Conservation (phyloP, 2,888 invertebrate species). For the Seira ritae region DNA sequence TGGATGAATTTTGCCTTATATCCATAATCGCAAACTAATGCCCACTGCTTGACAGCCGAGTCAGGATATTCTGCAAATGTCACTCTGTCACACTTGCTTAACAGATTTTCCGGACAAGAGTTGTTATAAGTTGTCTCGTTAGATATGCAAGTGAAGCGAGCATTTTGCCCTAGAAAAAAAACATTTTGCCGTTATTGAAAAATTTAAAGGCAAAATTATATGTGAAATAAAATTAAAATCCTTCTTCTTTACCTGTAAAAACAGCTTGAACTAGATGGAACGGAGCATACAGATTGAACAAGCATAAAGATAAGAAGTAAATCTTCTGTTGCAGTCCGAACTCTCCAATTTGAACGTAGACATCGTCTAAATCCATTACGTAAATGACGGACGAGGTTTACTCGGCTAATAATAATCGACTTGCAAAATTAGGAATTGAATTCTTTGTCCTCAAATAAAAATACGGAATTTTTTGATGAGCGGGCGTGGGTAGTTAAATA, state of each 20-base stretch:
- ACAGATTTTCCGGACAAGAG: conserved; percentile 54
- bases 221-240: background rate
- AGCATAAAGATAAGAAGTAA: conserved; percentile 71
- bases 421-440: too few species aligned
- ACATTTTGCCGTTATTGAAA: background rate
- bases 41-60: conserved; percentile 71
- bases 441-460: too few species aligned
- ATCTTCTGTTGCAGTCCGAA: conserved; percentile 73
- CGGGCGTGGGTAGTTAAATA: too few species aligned
- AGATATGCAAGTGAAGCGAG: conserved; percentile 59
- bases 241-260: conserved; percentile 72
- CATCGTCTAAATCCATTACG: conserved; percentile 73
- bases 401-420: too few species aligned
- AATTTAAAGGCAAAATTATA: background rate
- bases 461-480: too few species aligned
- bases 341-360: conserved; percentile 72
- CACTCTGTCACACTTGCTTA: conserved; percentile 52
- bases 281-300: conserved; percentile 73
- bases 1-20: conserved; percentile 73
- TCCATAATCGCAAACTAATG: conserved; percentile 72
- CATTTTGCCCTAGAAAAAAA: conserved; percentile 52
- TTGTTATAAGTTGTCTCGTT: conserved; percentile 51
- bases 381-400: too few species aligned
- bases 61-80: conserved; percentile 59
- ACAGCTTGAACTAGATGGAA: conserved; percentile 73